Base-by-base conservation (phyloP, 2,888 invertebrate genomes). In the Hirtodrosophila histrioides region DNA sequence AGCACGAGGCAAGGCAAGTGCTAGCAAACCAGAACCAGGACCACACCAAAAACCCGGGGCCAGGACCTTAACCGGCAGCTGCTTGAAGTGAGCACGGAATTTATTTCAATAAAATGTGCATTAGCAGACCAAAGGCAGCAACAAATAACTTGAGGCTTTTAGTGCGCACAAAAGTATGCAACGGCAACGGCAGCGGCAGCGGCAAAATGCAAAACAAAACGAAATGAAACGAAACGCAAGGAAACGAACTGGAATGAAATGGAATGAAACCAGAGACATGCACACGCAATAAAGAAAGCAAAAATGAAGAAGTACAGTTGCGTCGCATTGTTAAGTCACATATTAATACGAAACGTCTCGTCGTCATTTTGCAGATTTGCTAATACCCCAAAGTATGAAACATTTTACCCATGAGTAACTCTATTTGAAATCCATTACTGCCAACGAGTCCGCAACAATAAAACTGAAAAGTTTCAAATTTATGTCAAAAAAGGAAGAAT, bases 321-420 rank as follows among this genome's bases (percentile, higher is more conserved):
- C 41, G 17, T 46, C 70, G 29, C 43, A 49, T 24, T 44, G 39
- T 36, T 10, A 24, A 51, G 69, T 61, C 75, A 79, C 80, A 72
- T 67, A 75, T 78, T 80, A 77, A 71, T 83, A 67, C 49, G 70
- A 50, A 60, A 44, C 60, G 53, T 50, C 57, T 54, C 48, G 46
- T 64, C 61, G 41, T 45, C 82, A 61, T 67, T 58, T 65, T 67
- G 76, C 86, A 86, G 83, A 84, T 88, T 83, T 86, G 86, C 83
- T 88, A 84, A 84, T 84, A 83, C 88, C 88, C 84, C 78, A 86
- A 87, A 88, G 88, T 86, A 84, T 80, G 86, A 72, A 83, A 80
- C 80, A 84, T 84, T 88, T 84, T 86, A 88, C 86, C 88, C 84
- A 86, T 84, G 84, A 84, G 88, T 86, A 88, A 84, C 88, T 88